Evolutionary conservation across 2,797 vertebrate genomes (phyloP).

Genomic region (Morelia viridis): DNA sequence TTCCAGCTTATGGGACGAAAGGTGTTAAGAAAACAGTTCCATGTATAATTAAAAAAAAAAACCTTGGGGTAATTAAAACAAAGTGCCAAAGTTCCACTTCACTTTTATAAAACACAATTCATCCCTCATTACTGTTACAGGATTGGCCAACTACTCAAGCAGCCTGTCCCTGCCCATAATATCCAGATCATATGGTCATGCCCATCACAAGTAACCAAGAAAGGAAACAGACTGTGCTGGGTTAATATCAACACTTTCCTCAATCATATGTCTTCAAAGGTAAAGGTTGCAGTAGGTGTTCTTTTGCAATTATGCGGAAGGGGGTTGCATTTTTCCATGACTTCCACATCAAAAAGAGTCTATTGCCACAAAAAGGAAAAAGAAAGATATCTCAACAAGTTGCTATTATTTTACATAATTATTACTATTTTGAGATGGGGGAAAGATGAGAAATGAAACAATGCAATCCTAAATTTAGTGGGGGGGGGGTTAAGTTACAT

Average conservation of each 20-base stretch:
- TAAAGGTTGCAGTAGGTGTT: neutral
- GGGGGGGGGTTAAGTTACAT: neutral
- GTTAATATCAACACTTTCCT: neutral
- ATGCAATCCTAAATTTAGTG: neutral
- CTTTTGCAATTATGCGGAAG: neutral
- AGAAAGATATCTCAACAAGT: neutral
- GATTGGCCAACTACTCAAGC: neutral
- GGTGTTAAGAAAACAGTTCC: conserved; percentile 34
- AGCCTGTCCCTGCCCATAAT: neutral
- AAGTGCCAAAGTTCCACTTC: rapidly evolving
- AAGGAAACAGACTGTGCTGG: neutral
- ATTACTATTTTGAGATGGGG: neutral
- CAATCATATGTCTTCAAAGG: neutral
- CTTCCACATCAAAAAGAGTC: neutral
- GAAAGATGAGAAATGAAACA: neutral
- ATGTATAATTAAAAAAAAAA: conserved; percentile 10
- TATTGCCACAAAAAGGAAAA: neutral
- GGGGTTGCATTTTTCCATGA: neutral
- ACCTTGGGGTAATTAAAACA: conserved; percentile 13
- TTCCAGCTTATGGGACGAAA: neutral
- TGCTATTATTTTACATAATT: neutral
- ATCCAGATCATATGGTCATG: neutral
- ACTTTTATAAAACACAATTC: neutral
- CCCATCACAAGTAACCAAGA: neutral
- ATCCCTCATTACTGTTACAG: neutral